Evolutionary conservation across 1,140 invertebrate genomes (phyloP).

Genomic region (Ceratina australensis): DNA sequence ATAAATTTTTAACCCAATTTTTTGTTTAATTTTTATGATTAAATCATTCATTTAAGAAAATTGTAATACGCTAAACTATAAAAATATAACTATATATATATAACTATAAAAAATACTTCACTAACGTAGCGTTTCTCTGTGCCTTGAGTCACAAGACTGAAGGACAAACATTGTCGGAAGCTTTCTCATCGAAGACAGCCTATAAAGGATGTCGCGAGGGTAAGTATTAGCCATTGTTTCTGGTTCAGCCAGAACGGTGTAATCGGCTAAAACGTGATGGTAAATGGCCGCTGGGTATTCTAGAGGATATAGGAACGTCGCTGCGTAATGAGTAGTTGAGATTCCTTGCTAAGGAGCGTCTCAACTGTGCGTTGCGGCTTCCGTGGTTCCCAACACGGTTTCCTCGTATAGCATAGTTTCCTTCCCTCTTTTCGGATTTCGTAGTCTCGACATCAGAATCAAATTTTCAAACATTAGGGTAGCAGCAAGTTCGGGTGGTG

Average conservation of each 20-base stretch:
- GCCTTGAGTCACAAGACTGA: neutral
- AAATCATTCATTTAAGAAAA: too few relatives aligned
- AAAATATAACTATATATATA: too few relatives aligned
- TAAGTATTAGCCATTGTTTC: constrained; percentile 45
- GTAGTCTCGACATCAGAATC: neutral
- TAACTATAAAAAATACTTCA: too few relatives aligned
- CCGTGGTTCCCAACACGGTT: constrained; percentile 65
- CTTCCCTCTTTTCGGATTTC: constrained; percentile 6
- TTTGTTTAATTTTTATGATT: too few relatives aligned
- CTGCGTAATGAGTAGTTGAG: constrained; percentile 68
- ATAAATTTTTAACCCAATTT: too few relatives aligned
- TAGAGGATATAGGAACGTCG: constrained; percentile 50
- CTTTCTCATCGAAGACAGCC: neutral
- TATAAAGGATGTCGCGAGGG: neutral
- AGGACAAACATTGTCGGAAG: too few relatives aligned
- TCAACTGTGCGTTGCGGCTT: constrained; percentile 64
- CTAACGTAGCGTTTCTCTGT: neutral
- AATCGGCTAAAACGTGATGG: constrained; percentile 52
- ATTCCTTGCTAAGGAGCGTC: constrained; percentile 64
- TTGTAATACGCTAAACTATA: too few relatives aligned
- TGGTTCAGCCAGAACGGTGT: neutral
- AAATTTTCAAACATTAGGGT: neutral
- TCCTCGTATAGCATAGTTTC: constrained; percentile 63
- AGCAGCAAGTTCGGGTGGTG: too few relatives aligned
- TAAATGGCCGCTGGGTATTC: constrained; percentile 41